Base-by-base conservation (phyloP, 1,140 invertebrate genomes). In the Drosophila setifemur region DNA sequence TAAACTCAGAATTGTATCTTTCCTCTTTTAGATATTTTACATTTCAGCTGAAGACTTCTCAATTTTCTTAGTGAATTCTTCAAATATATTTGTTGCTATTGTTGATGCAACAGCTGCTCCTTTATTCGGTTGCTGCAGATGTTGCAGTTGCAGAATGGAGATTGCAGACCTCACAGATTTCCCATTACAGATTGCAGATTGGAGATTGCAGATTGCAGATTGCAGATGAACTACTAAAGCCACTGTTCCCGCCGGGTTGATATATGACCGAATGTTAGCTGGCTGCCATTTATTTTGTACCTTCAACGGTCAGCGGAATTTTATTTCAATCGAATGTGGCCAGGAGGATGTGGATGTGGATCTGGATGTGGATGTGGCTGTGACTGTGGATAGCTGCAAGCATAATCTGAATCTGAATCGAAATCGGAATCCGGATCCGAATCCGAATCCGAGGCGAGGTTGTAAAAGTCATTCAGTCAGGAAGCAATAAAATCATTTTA, bases 401-500 rank as follows among this genome's bases (percentile, higher is more conserved):
- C 66, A 75, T n/a, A n/a, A 58, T 42, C 67, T 49, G 54, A 82
- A 82, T 82, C 79, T 70, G 81, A 63, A 83, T 85, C 79, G n/a
- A n/a, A n/a, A 58, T 42, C 67, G 49, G 54, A 82, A 82, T 82
- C 79, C 70, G 81, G 69, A 83, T 85, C 79, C 57, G 40, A 79
- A 74, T 73, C 55, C 54, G 69, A 61, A 35, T 57, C 64, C 66
- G 70, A 83, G 74, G 71, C 74, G 63, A 78, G 69, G 79, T 86
- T 86, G 74, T 85, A 85, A 85, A 85, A 85, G 74, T 79, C 81
- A 85, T 85, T 85, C 79, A 86, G 81, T 75, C 81, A 85, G 81
- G 81, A 85, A 85, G 81, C 81, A 85, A 85, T 85, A 85, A 85
- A 85, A 86, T 86, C 71, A 86, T 85, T 85, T 85, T 85, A 85